A percentile compares a stretch with the other conserved stretches of the same genome.
These are phyloP conservation scores for Acrocephalus arundinaceus DNA, from an alignment of 2,113 vertebrate genomes.

Conservation along the genomic window DNA sequence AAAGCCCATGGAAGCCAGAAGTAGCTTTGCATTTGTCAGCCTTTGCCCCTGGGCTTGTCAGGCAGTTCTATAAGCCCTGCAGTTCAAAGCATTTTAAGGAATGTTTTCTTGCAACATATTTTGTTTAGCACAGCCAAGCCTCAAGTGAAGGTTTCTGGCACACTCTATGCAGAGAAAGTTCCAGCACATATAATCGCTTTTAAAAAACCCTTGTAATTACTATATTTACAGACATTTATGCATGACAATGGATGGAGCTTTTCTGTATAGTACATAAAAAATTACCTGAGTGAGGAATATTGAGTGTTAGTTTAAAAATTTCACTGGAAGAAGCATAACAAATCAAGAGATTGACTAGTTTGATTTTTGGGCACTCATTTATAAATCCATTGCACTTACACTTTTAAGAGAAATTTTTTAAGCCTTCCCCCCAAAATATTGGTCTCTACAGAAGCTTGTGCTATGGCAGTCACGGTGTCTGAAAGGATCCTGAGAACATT, in stretches of 20 bases:
- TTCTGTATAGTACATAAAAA: neutral
- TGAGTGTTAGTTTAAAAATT: neutral
- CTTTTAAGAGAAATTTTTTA: neutral
- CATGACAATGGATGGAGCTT: neutral
- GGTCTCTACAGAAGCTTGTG: neutral
- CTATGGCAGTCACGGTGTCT: neutral
- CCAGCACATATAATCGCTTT: neutral
- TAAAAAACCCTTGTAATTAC: rapidly evolving
- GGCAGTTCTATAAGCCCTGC: neutral
- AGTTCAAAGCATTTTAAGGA: constrained; percentile 9
- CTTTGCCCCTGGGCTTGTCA: neutral
- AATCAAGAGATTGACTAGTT: neutral
- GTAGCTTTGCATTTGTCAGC: neutral
- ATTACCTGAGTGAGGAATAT: neutral
- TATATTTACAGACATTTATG: neutral
- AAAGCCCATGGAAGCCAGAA: neutral
- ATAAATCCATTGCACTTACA: neutral
- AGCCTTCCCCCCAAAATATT: neutral
- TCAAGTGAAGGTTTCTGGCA: neutral
- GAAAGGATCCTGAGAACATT: neutral
- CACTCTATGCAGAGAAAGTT: neutral
- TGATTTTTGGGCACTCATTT: neutral
- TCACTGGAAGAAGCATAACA: neutral
- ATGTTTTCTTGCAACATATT: constrained; percentile 33
- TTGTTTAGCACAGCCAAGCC: neutral